A percentile compares a stretch with the other conserved stretches of the same genome.
Evolutionary conservation across 1,140 invertebrate species (phyloP).

Genomic region (Camponotus vicinus): DNA sequence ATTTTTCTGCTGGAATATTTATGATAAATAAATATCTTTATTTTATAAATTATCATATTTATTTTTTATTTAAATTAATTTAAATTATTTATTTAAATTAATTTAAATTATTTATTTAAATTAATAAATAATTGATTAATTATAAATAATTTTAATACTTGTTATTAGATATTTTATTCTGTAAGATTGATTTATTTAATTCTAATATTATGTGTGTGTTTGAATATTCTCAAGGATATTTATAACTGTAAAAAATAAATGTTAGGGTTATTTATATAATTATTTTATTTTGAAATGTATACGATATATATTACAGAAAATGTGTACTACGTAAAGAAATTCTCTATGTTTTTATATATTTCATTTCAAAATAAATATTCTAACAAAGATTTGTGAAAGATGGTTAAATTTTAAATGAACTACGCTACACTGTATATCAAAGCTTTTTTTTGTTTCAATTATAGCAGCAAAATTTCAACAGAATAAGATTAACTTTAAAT

Average conservation of each 20-base stretch:
- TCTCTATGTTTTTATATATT: not conserved
- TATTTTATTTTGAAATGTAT: not conserved
- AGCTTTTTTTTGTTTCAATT: not conserved
- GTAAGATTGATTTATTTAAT: not conserved
- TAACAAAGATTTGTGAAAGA: not conserved
- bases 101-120: not conserved
- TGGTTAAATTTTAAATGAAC: not conserved
- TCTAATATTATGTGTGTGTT: not conserved
- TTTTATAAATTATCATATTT: not conserved
- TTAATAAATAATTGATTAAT: not conserved
- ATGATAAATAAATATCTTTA: not conserved
- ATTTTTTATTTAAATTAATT: not conserved
- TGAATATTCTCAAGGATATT: not conserved
- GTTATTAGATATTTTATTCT: not conserved
- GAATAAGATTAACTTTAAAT: not conserved
- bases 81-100: not conserved
- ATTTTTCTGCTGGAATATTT: not conserved
- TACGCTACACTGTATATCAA: not conserved
- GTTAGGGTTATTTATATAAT: not conserved
- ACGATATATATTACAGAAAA: too few species aligned
- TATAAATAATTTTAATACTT: not conserved
- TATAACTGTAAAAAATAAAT: not conserved
- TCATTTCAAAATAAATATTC: not conserved
- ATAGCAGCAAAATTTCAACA: not conserved
- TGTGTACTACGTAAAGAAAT: not conserved